These are phyloP conservation scores for Camarhynchus parvulus DNA, from an alignment of 2,113 vertebrate species.

Conservation along the genomic window DNA sequence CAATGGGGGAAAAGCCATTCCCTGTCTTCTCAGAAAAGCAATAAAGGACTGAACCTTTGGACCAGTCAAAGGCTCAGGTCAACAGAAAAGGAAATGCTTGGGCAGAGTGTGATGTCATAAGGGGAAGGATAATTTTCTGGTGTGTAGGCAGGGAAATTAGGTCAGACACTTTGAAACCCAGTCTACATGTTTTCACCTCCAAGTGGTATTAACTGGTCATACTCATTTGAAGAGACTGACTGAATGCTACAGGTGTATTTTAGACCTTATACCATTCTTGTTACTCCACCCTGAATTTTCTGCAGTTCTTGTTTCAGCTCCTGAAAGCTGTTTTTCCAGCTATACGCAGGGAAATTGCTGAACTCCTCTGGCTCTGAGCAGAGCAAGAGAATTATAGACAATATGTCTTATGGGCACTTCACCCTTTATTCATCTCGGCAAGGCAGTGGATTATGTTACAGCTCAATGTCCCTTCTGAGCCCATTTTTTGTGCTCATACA, in stretches of 20 bases:
- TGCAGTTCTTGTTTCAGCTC: neutral
- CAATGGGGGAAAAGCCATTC: neutral
- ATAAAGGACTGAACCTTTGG: neutral
- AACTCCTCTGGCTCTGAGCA: neutral
- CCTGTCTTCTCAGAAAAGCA: neutral
- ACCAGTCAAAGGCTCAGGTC: neutral
- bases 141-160: neutral
- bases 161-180: neutral
- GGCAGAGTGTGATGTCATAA: neutral
- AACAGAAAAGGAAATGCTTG: neutral
- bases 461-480: neutral
- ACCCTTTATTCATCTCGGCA: neutral
- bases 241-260: neutral
- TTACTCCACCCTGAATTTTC: neutral
- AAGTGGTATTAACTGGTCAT: neutral
- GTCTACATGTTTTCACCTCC: neutral
- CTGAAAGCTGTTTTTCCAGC: neutral
- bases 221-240: neutral
- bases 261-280: neutral
- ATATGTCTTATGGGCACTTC: neutral
- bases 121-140: neutral
- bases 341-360: neutral
- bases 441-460: neutral
- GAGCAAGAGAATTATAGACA: neutral
- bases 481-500: neutral